Percentiles rank a stretch among this genome's conserved stretches.
phyloP scores from a whole-genome alignment of 2,113 vertebrate species.

The Podilymbus podiceps region DNA sequence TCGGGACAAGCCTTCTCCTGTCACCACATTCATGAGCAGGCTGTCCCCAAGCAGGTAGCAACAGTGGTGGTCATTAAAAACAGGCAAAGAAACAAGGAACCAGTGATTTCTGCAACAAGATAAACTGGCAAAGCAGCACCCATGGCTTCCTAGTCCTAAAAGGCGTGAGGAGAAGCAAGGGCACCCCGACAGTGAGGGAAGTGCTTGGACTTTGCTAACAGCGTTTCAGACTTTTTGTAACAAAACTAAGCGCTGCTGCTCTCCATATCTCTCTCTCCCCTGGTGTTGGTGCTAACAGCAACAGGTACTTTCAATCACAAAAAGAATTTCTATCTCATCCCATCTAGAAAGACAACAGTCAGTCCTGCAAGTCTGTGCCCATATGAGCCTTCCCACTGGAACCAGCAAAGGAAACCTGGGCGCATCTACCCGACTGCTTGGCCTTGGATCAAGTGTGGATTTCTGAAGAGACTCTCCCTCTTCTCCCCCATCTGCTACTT shows the following conservation, averaged over 20 bases:
- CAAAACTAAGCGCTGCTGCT: not conserved
- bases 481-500: not conserved
- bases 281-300: not conserved
- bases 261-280: not conserved
- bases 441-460: not conserved
- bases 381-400: too few species aligned
- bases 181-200: not conserved
- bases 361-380: not conserved
- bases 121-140: not conserved
- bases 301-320: not conserved
- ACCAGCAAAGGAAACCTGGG: not conserved
- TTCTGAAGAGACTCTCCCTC: not conserved
- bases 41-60: not conserved
- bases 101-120: not conserved
- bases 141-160: not conserved
- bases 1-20: not conserved
- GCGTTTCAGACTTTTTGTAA: not conserved
- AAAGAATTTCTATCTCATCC: not conserved
- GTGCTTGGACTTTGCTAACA: not conserved
- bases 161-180: not conserved
- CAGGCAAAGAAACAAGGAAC: not conserved
- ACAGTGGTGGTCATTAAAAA: not conserved
- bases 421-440: not conserved
- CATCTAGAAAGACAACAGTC: not conserved
- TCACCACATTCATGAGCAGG: accelerated